Evolutionary conservation across 2,797 vertebrate genomes (phyloP).

Genomic region (Sebastes baramenuke): DNA sequence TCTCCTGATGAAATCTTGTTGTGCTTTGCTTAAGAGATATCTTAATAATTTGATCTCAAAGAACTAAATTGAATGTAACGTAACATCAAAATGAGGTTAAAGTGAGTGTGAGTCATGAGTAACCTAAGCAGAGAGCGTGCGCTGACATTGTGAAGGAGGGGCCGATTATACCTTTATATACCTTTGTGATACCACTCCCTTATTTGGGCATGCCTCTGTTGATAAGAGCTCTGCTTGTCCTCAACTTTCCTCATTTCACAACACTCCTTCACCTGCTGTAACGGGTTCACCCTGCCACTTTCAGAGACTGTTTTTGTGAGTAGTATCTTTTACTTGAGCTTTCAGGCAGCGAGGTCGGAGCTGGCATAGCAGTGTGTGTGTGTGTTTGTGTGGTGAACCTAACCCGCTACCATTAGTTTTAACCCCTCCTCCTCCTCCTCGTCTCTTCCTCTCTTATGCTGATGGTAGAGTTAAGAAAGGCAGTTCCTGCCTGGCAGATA

Average conservation of each 20-base stretch:
- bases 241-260: conserved; percentile 44
- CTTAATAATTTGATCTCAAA: neutral
- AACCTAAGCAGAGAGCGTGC: conserved; percentile 34
- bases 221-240: conserved; percentile 58
- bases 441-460: conserved; percentile 42
- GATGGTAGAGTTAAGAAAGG: conserved; percentile 74
- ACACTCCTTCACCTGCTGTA: neutral
- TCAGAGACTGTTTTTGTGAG: conserved; percentile 56
- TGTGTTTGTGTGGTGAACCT: conserved; percentile 1
- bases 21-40: neutral
- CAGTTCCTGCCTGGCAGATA: conserved; percentile 74
- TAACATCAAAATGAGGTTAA: neutral
- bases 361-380: conserved; percentile 16
- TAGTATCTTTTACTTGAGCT: conserved; percentile 49
- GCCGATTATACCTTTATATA: conserved; percentile 57
- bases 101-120: conserved; percentile 23
- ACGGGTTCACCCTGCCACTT: neutral
- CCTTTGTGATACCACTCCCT: conserved; percentile 71
- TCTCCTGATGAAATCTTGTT: neutral
- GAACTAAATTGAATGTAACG: neutral
- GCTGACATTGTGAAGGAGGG: conserved; percentile 49
- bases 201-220: conserved; percentile 44
- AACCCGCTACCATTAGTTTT: conserved; percentile 36
- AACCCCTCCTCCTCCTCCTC: conserved; percentile 42
- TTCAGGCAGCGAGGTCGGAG: conserved; percentile 23